Evolutionary conservation across 2,888 invertebrate genomes (phyloP).

Genomic region (Saturnia japonica): DNA sequence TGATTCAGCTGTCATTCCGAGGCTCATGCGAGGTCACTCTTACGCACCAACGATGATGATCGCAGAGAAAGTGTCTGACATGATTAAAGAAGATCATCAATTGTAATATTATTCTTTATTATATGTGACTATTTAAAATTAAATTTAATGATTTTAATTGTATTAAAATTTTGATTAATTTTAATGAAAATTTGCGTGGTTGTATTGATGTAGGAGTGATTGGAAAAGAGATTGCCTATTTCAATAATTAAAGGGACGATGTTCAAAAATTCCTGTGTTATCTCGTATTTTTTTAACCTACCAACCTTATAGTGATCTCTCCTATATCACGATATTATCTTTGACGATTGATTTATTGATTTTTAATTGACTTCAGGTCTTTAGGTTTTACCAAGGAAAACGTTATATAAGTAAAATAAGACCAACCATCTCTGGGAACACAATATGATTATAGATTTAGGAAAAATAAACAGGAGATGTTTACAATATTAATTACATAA

Average conservation of each 20-base stretch:
- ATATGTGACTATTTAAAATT: background rate
- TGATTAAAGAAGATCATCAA: constrained; percentile 28
- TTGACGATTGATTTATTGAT: too few relatives aligned
- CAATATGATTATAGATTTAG: too few relatives aligned
- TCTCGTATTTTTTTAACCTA: background rate
- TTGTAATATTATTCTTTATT: background rate
- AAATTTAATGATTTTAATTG: background rate
- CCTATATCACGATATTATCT: too few relatives aligned
- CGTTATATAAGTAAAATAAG: too few relatives aligned
- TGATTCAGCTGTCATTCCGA: constrained; percentile 32
- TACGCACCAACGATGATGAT: constrained; percentile 34
- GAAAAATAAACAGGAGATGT: too few relatives aligned
- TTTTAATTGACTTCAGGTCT: too few relatives aligned
- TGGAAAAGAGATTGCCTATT: background rate
- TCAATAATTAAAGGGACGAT: background rate
- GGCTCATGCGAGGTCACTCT: constrained; percentile 29
- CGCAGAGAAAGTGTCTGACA: constrained; percentile 33
- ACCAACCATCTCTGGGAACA: too few relatives aligned
- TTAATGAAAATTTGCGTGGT: background rate
- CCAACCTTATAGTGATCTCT: too few relatives aligned
- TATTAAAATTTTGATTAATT: background rate
- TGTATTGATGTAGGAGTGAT: background rate
- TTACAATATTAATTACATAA: too few relatives aligned
- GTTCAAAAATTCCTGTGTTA: background rate
- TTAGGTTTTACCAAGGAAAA: too few relatives aligned